These are phyloP conservation scores for Chelonia mydas DNA, from an alignment of 2,797 vertebrate genomes.

Conservation along the genomic window DNA sequence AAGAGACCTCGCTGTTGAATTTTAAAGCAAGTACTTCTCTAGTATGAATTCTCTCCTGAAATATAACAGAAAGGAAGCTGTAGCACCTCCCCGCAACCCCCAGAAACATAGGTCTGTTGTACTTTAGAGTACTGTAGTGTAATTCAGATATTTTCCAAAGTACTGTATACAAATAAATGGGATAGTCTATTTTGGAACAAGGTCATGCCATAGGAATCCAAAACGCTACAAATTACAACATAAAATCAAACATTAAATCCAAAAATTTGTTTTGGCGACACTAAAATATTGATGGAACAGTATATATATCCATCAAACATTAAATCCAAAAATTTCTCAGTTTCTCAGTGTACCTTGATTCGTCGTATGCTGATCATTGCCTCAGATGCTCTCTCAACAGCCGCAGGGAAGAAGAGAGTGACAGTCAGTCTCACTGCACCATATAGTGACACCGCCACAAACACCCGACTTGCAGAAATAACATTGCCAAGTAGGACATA, in stretches of 20 bases:
- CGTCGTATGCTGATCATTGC: conserved; percentile 90
- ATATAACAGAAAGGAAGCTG: not conserved
- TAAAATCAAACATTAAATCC: not conserved
- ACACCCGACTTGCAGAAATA: conserved; percentile 90
- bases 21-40: not conserved
- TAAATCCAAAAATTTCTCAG: rapidly evolving
- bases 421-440: conserved; percentile 90
- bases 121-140: not conserved
- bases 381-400: conserved; percentile 91
- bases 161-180: not conserved
- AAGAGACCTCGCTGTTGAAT: not conserved
- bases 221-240: not conserved
- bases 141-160: not conserved
- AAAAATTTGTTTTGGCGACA: rapidly evolving
- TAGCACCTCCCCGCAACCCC: not conserved
- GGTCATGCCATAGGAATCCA: not conserved
- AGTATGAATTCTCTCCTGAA: not conserved
- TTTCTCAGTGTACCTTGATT: conserved; percentile 86
- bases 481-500: conserved; percentile 89
- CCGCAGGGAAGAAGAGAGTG: conserved; percentile 93
- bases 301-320: not conserved
- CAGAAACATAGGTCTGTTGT: not conserved
- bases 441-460: conserved; percentile 92
- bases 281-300: not conserved
- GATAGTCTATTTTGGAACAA: rapidly evolving